These are phyloP conservation scores for Graptemys geographica DNA, from an alignment of 2,797 vertebrate species.

Conservation along the genomic window DNA sequence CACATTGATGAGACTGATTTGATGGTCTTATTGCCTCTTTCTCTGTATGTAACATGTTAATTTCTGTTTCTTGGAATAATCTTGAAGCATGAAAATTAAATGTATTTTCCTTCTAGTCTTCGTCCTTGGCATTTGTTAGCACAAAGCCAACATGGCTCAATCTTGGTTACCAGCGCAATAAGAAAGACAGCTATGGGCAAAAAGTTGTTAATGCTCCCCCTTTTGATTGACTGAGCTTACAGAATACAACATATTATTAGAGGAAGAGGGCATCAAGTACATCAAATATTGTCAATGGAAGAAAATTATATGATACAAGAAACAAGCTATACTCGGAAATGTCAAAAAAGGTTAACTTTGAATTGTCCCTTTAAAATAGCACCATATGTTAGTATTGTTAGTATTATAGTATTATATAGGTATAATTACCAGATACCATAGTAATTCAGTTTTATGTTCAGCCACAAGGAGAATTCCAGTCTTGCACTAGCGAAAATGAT, in stretches of 20 bases:
- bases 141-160: not conserved
- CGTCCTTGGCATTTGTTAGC: not conserved
- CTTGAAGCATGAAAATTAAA: not conserved
- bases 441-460: accelerated
- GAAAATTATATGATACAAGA: not conserved
- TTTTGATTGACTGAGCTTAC: not conserved
- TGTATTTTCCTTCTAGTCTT: not conserved
- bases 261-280: not conserved
- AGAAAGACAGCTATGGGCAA: not conserved
- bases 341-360: too few species aligned
- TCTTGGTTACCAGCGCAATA: not conserved
- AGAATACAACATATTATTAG: accelerated
- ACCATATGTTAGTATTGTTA: not conserved
- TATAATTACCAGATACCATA: not conserved
- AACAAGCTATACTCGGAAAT: not conserved
- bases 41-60: not conserved
- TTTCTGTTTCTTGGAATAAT: not conserved
- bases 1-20: not conserved
- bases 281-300: not conserved
- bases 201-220: not conserved
- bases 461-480: not conserved
- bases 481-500: not conserved
- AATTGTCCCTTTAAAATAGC: not conserved
- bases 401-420: too few species aligned
- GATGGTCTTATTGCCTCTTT: not conserved